Evolutionary conservation across 2,888 invertebrate species (phyloP), one percentile per base, ranked within the genome.

Genomic region (Chelonus formosanus): DNA sequence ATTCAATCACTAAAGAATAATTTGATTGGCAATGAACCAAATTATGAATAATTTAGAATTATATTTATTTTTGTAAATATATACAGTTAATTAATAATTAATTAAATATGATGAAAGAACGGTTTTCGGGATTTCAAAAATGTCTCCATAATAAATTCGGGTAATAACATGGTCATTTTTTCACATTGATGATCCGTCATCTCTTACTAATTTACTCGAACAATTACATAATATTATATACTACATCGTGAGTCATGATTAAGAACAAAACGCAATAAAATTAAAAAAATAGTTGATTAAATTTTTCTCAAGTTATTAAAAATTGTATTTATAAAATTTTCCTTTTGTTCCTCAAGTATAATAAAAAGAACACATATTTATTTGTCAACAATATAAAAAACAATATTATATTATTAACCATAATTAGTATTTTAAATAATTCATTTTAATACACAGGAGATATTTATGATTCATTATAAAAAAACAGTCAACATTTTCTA

Each of bases 151-250:
- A 52, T 32, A 8, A 52, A 52, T 52, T 31, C 8, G 34, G 32
- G 31, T 52, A 52, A 52, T 52, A 6, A 40, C 6, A 40, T 52
- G 52, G 4, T 52, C 7, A 52, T 31, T 50, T 43, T 60, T 40
- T 52, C 36, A 61, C 53, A 44, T 61, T 53, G 32, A 61, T 61
- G 61, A 53, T 61, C 52, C 61, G 53, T 61, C 53, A 52, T 35
- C 10, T 53, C 53, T 52, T 20, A 20, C 20, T 5, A 43, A 7
- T 40, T 36, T 60, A 20, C 31, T 44, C 35, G 55, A 47, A 56
- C 52, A 69, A 69, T 69, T 69, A 69, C 60, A 61, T 67, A 70
- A 70, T 65, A 62, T 69, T 63, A 43, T 58, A 62, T 50, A 53
- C 48, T 32, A 56, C 54, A 60, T 20, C 20, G 20, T 69, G 69